A percentile compares a stretch with the other conserved stretches of the same genome.
phyloP scores from a whole-genome alignment of 2,888 invertebrate species.

The Epistrophe eligans region DNA sequence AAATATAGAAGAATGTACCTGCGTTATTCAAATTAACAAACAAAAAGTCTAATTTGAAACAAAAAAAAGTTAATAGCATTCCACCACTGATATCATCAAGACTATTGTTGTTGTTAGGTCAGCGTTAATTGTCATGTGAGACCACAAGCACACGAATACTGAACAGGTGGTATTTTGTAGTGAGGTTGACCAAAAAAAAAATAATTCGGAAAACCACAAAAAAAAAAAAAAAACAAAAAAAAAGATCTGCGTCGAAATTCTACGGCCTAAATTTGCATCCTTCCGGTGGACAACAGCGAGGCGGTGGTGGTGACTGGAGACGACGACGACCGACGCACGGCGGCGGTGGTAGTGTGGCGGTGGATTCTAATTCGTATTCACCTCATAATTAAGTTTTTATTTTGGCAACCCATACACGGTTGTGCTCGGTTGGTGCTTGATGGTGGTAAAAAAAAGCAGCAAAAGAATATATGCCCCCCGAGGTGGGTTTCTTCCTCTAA shows the following conservation, averaged over 20 bases:
- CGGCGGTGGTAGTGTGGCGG: no score
- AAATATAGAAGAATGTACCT: constrained; percentile 27
- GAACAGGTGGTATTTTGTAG: constrained; percentile 24
- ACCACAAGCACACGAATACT: constrained; percentile 15
- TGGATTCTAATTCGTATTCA: constrained; percentile 65
- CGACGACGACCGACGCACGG: background rate
- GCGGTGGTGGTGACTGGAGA: background rate
- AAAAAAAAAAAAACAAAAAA: constrained; percentile 9
- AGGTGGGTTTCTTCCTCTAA: constrained; percentile 25
- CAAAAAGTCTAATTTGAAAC: constrained; percentile 2
- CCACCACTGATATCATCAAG: background rate
- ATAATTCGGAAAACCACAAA: background rate
- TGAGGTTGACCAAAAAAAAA: background rate
- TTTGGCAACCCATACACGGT: constrained; percentile 54
- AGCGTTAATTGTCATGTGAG: constrained; percentile 56
- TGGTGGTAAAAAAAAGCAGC: background rate
- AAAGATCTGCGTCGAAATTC: constrained; percentile 10
- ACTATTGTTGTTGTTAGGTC: constrained; percentile 19
- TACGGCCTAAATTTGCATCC: constrained; percentile 55
- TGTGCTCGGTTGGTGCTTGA: background rate
- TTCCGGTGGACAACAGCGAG: no score
- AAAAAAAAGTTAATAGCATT: background rate
- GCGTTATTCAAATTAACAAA: constrained; percentile 58
- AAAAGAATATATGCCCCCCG: background rate
- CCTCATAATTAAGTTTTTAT: constrained; percentile 49